A percentile compares a stretch with the other conserved stretches of the same genome.
Evolutionary conservation across 2,113 vertebrate species (phyloP).

Genomic region (Stomatorhinus ivindoensis): DNA sequence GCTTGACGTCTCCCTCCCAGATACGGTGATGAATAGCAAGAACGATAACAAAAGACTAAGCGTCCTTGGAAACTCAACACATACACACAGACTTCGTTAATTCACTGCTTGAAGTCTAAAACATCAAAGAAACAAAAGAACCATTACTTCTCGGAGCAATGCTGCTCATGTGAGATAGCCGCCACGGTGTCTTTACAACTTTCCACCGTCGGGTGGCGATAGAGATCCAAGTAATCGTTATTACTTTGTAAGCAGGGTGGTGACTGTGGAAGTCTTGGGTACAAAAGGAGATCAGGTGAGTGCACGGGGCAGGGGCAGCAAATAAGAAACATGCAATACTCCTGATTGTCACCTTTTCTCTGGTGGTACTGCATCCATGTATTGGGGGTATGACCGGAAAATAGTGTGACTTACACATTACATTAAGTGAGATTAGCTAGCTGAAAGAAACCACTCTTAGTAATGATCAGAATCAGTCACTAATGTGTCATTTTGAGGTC

Average conservation of each 20-base stretch:
- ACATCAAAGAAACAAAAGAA: not conserved
- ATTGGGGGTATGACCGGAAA: not conserved
- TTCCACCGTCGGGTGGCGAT: not conserved
- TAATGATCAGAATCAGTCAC: not conserved
- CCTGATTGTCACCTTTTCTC: not conserved
- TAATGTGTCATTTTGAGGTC: not conserved
- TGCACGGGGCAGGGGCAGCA: not conserved
- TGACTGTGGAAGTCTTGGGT: not conserved
- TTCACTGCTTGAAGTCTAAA: not conserved
- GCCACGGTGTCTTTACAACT: not conserved
- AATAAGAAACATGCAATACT: not conserved
- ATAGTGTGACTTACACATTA: not conserved
- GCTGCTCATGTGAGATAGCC: not conserved
- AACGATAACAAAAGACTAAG: not conserved
- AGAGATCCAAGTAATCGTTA: not conserved
- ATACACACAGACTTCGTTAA: not conserved
- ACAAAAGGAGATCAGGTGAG: not conserved
- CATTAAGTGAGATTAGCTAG: not conserved
- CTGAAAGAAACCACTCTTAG: not conserved
- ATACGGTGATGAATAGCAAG: not conserved
- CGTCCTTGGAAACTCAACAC: not conserved
- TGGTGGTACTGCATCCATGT: not conserved
- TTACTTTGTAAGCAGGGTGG: not conserved
- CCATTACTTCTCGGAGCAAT: not conserved
- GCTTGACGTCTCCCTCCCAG: not conserved